A percentile compares a stretch with the other conserved stretches of the same genome.
phyloP scores from a whole-genome alignment of 2,888 invertebrate species.

The Choreutis nemorana region DNA sequence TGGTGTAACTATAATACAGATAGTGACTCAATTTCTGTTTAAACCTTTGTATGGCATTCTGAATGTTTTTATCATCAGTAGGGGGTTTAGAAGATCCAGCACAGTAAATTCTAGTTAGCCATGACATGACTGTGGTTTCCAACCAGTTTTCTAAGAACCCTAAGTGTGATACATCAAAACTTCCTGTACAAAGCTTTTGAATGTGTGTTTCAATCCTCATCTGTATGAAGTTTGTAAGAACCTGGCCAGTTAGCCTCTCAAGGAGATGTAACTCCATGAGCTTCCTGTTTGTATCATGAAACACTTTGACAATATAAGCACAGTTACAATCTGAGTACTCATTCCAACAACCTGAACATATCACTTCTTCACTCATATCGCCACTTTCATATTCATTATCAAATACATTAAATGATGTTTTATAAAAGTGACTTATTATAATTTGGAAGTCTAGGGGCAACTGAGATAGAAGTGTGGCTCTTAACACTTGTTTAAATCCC shows the following conservation, averaged over 20 bases:
- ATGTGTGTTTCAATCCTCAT: slow-evolving; percentile 84
- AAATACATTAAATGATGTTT: slow-evolving; percentile 79
- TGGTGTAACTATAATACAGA: slow-evolving; percentile 89
- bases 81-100: slow-evolving; percentile 68
- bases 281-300: slow-evolving; percentile 80
- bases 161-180: slow-evolving; percentile 85
- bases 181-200: slow-evolving; percentile 84
- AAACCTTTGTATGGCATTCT: slow-evolving; percentile 70
- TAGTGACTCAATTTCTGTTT: slow-evolving; percentile 82
- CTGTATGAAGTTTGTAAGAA: slow-evolving; percentile 84
- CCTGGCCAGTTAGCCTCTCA: slow-evolving; percentile 85
- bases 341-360: slow-evolving; percentile 78
- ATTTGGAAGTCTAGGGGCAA: slow-evolving; percentile 73
- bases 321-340: slow-evolving; percentile 68
- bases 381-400: slow-evolving; percentile 54
- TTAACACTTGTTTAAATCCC: slow-evolving; percentile 71
- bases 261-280: slow-evolving; percentile 80
- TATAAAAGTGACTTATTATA: slow-evolving; percentile 79
- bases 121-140: slow-evolving; percentile 83
- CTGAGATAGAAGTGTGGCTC: slow-evolving; percentile 74
- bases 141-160: slow-evolving; percentile 86
- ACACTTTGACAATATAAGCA: slow-evolving; percentile 72
- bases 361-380: slow-evolving; percentile 65
- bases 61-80: slow-evolving; percentile 60
- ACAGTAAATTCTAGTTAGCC: slow-evolving; percentile 85